These are phyloP conservation scores for Corythornis leucogaster DNA, from an alignment of 2,797 vertebrate genomes.

Conservation along the genomic window DNA sequence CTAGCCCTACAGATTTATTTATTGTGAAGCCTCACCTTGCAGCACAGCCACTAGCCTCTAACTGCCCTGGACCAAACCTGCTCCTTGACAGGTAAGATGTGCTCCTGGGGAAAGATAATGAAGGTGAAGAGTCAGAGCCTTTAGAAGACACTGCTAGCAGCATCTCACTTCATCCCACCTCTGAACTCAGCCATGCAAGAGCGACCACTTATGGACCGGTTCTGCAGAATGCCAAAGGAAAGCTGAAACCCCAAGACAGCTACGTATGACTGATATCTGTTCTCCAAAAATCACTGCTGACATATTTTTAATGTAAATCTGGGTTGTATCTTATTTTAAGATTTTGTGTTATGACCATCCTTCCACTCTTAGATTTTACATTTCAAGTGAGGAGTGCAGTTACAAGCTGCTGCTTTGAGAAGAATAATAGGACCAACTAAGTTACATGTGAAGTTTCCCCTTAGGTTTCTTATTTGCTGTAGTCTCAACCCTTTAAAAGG, in stretches of 20 bases:
- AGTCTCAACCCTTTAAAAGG: neutral
- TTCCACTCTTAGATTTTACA: neutral
- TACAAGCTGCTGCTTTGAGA: neutral
- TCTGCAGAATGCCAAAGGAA: neutral
- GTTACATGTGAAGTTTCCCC: neutral
- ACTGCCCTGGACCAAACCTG: neutral
- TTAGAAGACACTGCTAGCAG: neutral
- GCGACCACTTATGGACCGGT: fast-evolving
- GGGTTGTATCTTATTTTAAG: neutral
- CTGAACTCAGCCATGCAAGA: neutral
- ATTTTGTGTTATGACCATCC: neutral
- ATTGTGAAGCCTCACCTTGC: neutral
- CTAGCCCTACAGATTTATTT: fast-evolving
- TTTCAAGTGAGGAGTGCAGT: neutral
- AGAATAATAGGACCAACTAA: neutral
- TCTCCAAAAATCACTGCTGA: neutral
- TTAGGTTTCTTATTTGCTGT: neutral
- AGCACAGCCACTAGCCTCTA: neutral
- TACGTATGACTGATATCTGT: neutral
- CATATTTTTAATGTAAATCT: neutral
- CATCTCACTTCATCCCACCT: neutral
- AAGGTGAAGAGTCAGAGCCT: neutral
- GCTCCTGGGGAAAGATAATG: neutral
- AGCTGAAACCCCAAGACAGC: neutral
- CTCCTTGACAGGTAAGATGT: neutral